These are phyloP conservation scores for Grammatotria lemairii DNA, from an alignment of 2,113 vertebrate species.

Conservation along the genomic window DNA sequence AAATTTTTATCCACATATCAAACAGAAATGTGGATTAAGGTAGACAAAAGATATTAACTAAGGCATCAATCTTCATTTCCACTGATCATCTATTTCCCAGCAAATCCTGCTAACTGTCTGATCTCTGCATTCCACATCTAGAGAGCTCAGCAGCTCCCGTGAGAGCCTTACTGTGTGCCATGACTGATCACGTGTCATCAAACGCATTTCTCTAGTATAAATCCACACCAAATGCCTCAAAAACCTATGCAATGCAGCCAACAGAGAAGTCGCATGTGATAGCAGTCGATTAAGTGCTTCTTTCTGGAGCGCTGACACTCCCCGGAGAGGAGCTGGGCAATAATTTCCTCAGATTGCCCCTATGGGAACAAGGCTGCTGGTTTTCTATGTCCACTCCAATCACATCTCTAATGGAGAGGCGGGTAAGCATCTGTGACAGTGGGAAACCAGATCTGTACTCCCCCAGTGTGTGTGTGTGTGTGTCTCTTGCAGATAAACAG, in stretches of 20 bases:
- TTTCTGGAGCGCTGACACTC: slow-evolving; percentile 39
- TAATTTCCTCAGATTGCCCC: slow-evolving; percentile 66
- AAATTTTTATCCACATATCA: background rate
- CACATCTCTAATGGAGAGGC: slow-evolving; percentile 87
- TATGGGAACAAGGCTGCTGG: slow-evolving; percentile 57
- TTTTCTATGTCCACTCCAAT: slow-evolving; percentile 75
- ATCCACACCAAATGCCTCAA: slow-evolving; percentile 28
- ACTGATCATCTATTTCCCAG: background rate
- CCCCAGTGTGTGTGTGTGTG: slow-evolving; percentile 16
- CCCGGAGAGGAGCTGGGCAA: slow-evolving; percentile 43
- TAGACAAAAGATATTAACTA: background rate
- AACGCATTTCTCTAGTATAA: background rate
- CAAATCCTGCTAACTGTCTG: background rate
- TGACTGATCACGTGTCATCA: slow-evolving; percentile 32
- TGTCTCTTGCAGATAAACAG: slow-evolving; percentile 57
- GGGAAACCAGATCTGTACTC: slow-evolving; percentile 62
- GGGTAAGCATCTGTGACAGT: slow-evolving; percentile 72
- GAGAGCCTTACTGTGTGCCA: background rate
- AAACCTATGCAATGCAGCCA: background rate
- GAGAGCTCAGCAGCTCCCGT: background rate
- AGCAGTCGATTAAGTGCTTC: slow-evolving; percentile 55
- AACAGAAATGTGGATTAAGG: background rate
- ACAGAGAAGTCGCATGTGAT: slow-evolving; percentile 37
- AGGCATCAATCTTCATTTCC: slow-evolving; percentile 11
- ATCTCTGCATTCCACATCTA: slow-evolving; percentile 8